These are phyloP conservation scores for Paedocypris sp. DNA, from an alignment of 2,113 vertebrate genomes.

Conservation along the genomic window DNA sequence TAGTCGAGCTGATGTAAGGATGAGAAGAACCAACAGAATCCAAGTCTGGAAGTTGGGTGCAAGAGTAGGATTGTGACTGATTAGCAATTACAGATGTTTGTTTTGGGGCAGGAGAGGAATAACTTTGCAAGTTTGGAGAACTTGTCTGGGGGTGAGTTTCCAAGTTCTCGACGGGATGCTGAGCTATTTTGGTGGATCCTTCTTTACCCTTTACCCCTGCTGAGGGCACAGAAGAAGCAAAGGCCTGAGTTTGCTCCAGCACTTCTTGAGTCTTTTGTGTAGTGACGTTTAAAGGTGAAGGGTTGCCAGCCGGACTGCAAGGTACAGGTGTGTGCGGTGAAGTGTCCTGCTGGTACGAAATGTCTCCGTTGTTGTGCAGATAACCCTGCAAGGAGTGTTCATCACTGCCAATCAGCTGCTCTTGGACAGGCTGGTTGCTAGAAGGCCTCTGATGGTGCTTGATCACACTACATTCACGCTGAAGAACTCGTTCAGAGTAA, in stretches of 20 bases:
- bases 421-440: conserved; percentile 75
- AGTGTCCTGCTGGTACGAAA: conserved; percentile 81
- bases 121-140: conserved; percentile 70
- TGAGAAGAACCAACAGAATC: conserved; percentile 81
- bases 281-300: conserved; percentile 72
- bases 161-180: conserved; percentile 61
- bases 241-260: conserved; percentile 73
- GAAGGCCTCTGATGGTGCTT: conserved; percentile 99
- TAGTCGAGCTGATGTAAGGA: conserved; percentile 73
- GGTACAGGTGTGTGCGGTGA: conserved; percentile 73
- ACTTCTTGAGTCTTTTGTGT: conserved; percentile 73
- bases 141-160: conserved; percentile 67
- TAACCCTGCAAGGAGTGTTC: conserved; percentile 88
- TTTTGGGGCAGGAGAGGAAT: conserved; percentile 77
- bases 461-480: conserved; percentile 99
- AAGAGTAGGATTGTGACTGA: conserved; percentile 81
- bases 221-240: conserved; percentile 66
- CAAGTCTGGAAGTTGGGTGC: conserved; percentile 77
- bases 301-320: conserved; percentile 73
- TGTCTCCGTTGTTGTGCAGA: conserved; percentile 66
- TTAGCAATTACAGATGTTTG: conserved; percentile 83
- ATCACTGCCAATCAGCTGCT: conserved; percentile 71
- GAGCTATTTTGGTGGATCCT: conserved; percentile 69
- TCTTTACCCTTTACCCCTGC: conserved; percentile 72
- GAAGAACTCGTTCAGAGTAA: conserved; percentile 94